Evolutionary conservation across 1,140 invertebrate genomes (phyloP).

Genomic region (Achroia grisella): DNA sequence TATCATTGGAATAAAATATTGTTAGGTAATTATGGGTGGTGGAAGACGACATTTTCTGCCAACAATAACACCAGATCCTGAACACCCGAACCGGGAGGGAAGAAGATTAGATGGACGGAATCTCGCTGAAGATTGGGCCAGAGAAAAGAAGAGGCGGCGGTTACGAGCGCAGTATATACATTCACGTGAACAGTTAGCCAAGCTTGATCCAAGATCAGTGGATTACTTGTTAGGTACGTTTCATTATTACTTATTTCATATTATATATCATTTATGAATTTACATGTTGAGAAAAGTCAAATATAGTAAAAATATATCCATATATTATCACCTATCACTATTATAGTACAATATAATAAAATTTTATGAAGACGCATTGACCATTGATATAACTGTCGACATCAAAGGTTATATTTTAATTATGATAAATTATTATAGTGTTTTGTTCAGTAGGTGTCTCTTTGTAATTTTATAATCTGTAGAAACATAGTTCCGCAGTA

Average conservation of each 20-base stretch:
- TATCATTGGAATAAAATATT: conserved; percentile 2
- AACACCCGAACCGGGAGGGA: conserved; percentile 75
- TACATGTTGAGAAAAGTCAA: neutral
- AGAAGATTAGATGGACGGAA: conserved; percentile 80
- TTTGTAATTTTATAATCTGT: neutral
- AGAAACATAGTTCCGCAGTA: neutral
- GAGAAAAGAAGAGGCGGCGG: conserved; percentile 75
- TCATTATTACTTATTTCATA: neutral
- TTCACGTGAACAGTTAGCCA: conserved; percentile 76
- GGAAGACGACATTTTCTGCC: conserved; percentile 80
- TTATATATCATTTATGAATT: no score
- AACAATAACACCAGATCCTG: conserved; percentile 76
- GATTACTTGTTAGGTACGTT: conserved; percentile 80
- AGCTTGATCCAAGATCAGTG: conserved; percentile 75
- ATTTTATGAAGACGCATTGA: no score
- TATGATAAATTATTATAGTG: no score
- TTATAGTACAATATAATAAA: neutral
- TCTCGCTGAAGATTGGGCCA: conserved; percentile 82
- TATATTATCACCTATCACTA: no score
- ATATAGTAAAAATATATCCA: no score
- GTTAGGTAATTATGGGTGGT: conserved; percentile 78
- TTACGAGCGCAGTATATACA: conserved; percentile 77
- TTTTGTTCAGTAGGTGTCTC: neutral
- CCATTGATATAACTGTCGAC: no score
- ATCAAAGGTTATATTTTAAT: no score